Evolutionary conservation across 2,797 vertebrate species (phyloP).

Genomic region (Acestrorhynchus altus): DNA sequence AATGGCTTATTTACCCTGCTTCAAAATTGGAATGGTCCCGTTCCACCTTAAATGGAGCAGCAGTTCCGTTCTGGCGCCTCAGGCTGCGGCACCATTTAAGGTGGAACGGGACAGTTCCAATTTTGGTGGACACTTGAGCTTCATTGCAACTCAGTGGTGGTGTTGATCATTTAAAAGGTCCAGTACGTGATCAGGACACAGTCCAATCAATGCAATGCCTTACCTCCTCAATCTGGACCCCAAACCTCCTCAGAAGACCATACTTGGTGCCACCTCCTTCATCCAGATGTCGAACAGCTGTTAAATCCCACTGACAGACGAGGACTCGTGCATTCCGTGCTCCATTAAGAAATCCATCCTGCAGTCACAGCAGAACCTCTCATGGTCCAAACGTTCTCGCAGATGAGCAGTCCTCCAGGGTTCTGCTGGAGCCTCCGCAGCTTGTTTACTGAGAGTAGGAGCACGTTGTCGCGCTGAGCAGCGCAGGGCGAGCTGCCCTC

Average conservation of each 20-base stretch:
- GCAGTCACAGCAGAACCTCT: constrained; percentile 3
- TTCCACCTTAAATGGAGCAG: not conserved
- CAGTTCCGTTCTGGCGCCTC: not conserved
- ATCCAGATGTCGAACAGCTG: not conserved
- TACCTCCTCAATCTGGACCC: not conserved
- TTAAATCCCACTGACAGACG: constrained; percentile 28
- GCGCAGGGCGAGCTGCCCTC: constrained; percentile 34
- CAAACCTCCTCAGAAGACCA: not conserved
- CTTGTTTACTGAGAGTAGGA: constrained; percentile 53
- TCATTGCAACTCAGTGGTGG: too few relatives aligned
- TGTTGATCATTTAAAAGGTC: too few relatives aligned
- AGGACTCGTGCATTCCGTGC: constrained; percentile 38
- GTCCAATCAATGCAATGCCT: too few relatives aligned
- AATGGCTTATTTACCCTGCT: too few relatives aligned
- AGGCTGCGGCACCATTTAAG: not conserved
- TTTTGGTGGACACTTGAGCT: too few relatives aligned
- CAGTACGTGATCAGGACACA: too few relatives aligned
- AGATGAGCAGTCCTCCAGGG: too few relatives aligned
- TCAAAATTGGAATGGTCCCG: not conserved
- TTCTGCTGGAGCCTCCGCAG: not conserved
- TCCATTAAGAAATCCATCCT: constrained; percentile 10
- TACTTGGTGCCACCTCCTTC: too few relatives aligned
- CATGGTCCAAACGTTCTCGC: not conserved
- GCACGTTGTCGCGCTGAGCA: constrained; percentile 42
- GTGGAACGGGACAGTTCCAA: not conserved